Evolutionary conservation across 2,888 invertebrate species (phyloP).

Genomic region (Germaria angustata): DNA sequence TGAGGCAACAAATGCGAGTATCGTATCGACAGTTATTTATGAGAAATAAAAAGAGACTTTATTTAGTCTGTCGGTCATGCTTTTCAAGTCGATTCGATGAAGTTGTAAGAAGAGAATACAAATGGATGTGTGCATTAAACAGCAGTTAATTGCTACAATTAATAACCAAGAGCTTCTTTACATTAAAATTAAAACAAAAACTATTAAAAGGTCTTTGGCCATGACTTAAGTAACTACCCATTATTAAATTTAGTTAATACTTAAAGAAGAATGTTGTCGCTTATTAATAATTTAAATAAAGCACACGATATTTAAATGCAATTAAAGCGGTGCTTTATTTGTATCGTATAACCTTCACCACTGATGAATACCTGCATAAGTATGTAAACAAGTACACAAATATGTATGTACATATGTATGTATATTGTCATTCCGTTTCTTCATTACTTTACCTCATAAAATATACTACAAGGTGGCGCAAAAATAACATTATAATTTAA

Average conservation of each 20-base stretch:
- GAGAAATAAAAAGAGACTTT: not conserved
- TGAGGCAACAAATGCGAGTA: slow-evolving; percentile 31
- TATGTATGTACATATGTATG: too few relatives aligned
- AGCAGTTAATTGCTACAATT: slow-evolving; percentile 52
- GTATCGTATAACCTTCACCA: not conserved
- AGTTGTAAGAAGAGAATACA: slow-evolving; percentile 4
- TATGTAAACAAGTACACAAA: too few relatives aligned
- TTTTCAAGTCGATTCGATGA: slow-evolving; percentile 12
- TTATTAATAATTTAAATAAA: not conserved
- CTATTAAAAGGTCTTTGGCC: slow-evolving; percentile 46
- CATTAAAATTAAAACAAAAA: slow-evolving; percentile 17
- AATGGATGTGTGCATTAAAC: not conserved
- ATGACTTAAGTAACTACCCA: slow-evolving; percentile 16
- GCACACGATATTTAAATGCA: not conserved
- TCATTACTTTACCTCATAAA: too few relatives aligned
- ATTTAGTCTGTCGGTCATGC: not conserved
- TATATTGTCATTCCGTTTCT: too few relatives aligned
- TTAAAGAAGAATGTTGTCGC: not conserved
- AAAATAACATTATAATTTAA: too few relatives aligned
- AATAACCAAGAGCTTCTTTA: slow-evolving; percentile 44
- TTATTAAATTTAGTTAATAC: slow-evolving; percentile 8
- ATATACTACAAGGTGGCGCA: too few relatives aligned
- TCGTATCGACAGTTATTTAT: not conserved
- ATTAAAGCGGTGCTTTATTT: not conserved
- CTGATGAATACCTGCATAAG: too few relatives aligned